Percentiles rank a stretch among this genome's conserved stretches.
Evolutionary conservation across 2,888 invertebrate genomes (phyloP).

Genomic region (Oscheius sp.): DNA sequence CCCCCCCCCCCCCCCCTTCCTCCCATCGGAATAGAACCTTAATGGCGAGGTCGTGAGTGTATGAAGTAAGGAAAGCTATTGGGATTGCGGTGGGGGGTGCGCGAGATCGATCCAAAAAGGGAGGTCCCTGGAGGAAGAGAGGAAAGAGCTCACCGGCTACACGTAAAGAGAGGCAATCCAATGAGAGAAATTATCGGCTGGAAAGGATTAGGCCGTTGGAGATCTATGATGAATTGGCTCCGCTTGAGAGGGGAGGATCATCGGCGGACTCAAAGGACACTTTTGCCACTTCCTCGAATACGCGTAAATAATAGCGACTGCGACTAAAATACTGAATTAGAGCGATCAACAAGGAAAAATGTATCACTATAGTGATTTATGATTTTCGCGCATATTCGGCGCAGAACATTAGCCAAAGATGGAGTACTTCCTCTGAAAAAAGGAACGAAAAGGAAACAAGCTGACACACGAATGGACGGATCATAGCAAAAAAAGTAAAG

Average conservation of each 20-base stretch:
- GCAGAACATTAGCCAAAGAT: no score
- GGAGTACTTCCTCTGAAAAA: background rate
- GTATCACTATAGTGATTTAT: background rate
- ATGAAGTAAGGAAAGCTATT: slow-evolving; percentile 7
- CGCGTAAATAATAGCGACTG: background rate
- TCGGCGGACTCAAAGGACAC: no score
- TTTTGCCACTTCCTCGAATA: background rate
- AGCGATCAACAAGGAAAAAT: background rate
- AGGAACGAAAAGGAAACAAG: background rate
- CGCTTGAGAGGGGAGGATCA: no score
- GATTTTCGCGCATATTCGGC: no score
- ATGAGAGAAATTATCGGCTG: slow-evolving; percentile 11
- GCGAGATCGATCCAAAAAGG: slow-evolving; percentile 23
- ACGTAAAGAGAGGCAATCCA: background rate
- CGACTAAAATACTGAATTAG: background rate
- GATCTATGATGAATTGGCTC: background rate
- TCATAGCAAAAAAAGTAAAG: no score
- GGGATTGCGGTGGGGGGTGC: slow-evolving; percentile 13
- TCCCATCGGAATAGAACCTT: slow-evolving; percentile 15
- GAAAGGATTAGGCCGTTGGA: slow-evolving; percentile 4
- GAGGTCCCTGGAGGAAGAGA: background rate
- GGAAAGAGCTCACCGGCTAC: background rate
- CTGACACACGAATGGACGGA: no score
- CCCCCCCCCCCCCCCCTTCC: no score
- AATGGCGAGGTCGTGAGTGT: slow-evolving; percentile 9